Conservation (phyloP, 2,113 vertebrate species). For the Tragelaphus buxtoni region DNA sequence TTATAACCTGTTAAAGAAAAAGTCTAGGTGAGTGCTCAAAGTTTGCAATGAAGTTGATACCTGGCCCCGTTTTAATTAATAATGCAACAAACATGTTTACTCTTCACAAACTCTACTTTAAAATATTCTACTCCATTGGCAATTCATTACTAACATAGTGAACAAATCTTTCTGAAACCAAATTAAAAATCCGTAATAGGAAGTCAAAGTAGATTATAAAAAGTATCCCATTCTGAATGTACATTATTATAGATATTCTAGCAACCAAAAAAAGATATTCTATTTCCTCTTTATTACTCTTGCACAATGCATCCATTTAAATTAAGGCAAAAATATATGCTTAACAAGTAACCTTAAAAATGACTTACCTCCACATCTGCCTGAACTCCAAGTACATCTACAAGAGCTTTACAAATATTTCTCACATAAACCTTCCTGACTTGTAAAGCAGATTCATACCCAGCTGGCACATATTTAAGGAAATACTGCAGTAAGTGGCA, state of each 20-base stretch:
- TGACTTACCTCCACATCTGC: conserved; percentile 84
- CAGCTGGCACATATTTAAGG: conserved; percentile 83
- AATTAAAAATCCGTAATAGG: conserved; percentile 3
- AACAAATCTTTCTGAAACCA: conserved; percentile 29
- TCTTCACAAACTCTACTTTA: conserved; percentile 17
- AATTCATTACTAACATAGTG: background rate
- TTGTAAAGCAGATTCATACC: conserved; percentile 85
- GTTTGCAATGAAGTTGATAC: conserved; percentile 19
- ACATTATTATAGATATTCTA: background rate
- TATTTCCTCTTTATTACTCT: background rate
- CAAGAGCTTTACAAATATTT: conserved; percentile 84
- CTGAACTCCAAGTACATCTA: conserved; percentile 84
- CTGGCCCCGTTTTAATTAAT: background rate
- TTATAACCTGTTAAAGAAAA: conserved; percentile 2
- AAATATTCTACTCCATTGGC: background rate
- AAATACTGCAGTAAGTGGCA: conserved; percentile 90
- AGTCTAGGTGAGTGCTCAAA: background rate
- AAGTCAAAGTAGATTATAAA: background rate
- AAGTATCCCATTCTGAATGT: background rate
- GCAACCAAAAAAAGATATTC: background rate
- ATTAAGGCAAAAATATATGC: conserved; percentile 19
- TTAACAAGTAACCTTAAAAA: conserved; percentile 27
- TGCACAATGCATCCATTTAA: background rate
- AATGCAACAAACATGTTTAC: background rate
- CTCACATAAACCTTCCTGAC: conserved; percentile 83